Evolutionary conservation across 2,797 vertebrate species (phyloP).

Genomic region (Sebastolobus alascanus): DNA sequence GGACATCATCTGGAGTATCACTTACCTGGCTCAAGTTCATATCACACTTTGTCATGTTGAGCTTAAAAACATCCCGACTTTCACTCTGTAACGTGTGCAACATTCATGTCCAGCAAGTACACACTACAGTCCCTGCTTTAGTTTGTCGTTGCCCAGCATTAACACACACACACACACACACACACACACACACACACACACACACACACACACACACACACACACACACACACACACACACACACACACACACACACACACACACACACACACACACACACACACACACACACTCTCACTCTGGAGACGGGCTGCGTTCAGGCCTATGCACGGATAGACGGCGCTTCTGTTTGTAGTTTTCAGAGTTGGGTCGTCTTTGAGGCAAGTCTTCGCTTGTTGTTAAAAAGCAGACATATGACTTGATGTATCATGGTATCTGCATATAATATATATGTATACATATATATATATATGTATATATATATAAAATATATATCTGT

Average conservation of each 20-base stretch:
- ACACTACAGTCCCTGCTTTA: slow-evolving; percentile 53
- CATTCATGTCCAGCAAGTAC: slow-evolving; percentile 26
- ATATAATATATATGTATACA: slow-evolving; percentile 63
- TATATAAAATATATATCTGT: slow-evolving; percentile 49
- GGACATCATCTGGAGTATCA: slow-evolving; percentile 18
- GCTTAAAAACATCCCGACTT: background rate
- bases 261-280: background rate
- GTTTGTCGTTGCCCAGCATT: slow-evolving; percentile 45
- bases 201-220: slow-evolving; percentile 1
- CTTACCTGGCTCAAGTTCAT: slow-evolving; percentile 23
- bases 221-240: slow-evolving; percentile 3
- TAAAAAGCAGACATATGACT: slow-evolving; percentile 58
- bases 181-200: slow-evolving; percentile 6
- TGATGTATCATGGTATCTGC: slow-evolving; percentile 68
- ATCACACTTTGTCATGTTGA: background rate
- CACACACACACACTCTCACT: slow-evolving; percentile 12
- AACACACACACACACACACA: slow-evolving; percentile 13
- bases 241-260: slow-evolving; percentile 6
- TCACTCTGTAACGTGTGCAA: slow-evolving; percentile 15
- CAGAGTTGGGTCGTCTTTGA: slow-evolving; percentile 61
- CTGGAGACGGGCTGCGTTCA: slow-evolving; percentile 64
- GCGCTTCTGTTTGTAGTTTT: slow-evolving; percentile 61
- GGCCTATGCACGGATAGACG: slow-evolving; percentile 61
- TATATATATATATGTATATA: background rate
- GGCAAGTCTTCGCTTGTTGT: slow-evolving; percentile 54